These are phyloP conservation scores for Drosophila nr. fundita DNA, from an alignment of 2,888 invertebrate species.

Conservation along the genomic window DNA sequence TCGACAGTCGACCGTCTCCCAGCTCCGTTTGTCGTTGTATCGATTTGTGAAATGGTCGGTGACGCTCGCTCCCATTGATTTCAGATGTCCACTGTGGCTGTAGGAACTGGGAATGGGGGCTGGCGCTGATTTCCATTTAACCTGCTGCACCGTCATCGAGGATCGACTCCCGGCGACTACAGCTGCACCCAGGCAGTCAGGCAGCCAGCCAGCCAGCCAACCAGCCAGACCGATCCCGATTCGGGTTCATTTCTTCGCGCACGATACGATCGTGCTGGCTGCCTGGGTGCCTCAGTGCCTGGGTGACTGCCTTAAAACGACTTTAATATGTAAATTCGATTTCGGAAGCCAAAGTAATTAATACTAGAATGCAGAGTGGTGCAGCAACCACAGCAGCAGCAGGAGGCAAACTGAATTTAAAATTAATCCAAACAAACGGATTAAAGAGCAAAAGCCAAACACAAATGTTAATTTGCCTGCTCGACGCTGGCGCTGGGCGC, in stretches of 20 bases:
- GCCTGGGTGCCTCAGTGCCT: constrained; percentile 17
- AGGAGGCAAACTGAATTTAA: constrained; percentile 72
- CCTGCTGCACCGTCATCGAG: constrained; percentile 73
- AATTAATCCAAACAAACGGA: constrained; percentile 83
- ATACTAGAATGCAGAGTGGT: constrained; percentile 80
- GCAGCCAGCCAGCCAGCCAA: background rate
- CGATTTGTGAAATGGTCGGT: constrained; percentile 82
- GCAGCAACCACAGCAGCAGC: constrained; percentile 37
- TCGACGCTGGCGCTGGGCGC: constrained; percentile 44
- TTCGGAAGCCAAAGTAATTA: constrained; percentile 85
- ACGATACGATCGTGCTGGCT: constrained; percentile 71
- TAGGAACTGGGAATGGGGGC: constrained; percentile 38
- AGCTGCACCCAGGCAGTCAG: constrained; percentile 49
- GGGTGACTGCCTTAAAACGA: constrained; percentile 75
- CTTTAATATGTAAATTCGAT: constrained; percentile 84
- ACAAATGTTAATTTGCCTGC: constrained; percentile 77
- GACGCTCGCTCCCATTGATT: constrained; percentile 76
- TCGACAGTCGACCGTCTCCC: constrained; percentile 12
- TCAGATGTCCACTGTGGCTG: constrained; percentile 55
- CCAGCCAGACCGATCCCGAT: constrained; percentile 32
- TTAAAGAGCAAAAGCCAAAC: constrained; percentile 79
- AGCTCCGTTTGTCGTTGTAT: constrained; percentile 64
- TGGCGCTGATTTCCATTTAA: constrained; percentile 80
- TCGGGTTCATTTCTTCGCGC: constrained; percentile 66
- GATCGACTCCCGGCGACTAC: constrained; percentile 48